Base-by-base conservation (phyloP, 2,888 invertebrate genomes). In the Phania funesta region DNA sequence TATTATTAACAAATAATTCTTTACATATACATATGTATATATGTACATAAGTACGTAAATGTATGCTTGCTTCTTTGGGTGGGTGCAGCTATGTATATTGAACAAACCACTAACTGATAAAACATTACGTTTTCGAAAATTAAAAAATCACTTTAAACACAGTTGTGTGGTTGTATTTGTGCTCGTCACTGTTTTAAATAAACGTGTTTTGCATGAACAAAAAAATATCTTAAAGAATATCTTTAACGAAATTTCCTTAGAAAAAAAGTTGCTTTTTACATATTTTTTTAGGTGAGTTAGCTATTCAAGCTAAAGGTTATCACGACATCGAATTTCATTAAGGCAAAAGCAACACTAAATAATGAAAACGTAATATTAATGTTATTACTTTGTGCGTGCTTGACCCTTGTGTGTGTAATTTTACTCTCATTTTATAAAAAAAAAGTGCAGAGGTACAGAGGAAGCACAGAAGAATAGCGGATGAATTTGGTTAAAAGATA, bases 141-240 rank as follows among this genome's bases (percentile, higher is more conserved):
- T 16, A 22, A 58, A 22, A 26, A 26, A 29, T 5, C 7, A 48
- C 46, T 64, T n/a, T 32, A 64, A n/a, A 29, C 32, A 48, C 9
- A 29, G 0, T 22, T 32, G n/a, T 46, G 20, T 32, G 7, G 8
- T 29, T 29, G 29, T 6, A 8, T 29, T 46, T 29, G 46, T 62
- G 5, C 32, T 9, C 20, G 4, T 44, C 26, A 64, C 46, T 46
- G 62, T 32, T 64, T 38, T 56, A n/a, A n/a, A 3, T 38, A 56
- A 68, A 54, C 68, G 44, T 68, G 68, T 54, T 68, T 32, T 56
- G 68, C 54, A 68, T 54, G n/a, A 0, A 24, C 22, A 56, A 46
- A 20, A n/a, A 58, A 26, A 8, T 20, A 58, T 58, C 22, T 38
- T 38, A 11, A 50, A 54, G 20, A 58, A 50, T 11, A 18, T 52